A percentile compares a stretch with the other conserved stretches of the same genome.
Evolutionary conservation across 1,140 invertebrate genomes (phyloP).

Genomic region (Ctenoplectra terminalis): DNA sequence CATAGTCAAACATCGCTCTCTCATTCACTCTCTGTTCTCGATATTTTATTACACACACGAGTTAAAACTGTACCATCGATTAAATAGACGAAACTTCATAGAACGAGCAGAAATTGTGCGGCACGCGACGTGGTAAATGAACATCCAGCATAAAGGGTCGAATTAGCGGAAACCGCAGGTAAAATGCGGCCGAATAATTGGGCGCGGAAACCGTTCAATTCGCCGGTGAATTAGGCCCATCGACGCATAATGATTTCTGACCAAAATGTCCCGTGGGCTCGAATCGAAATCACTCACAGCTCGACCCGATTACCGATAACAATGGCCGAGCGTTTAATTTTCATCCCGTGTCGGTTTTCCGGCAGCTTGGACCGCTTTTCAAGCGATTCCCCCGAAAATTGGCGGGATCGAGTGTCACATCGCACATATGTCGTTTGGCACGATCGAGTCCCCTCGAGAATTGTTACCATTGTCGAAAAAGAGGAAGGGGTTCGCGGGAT

Average conservation of each 20-base stretch:
- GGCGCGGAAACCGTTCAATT: background rate
- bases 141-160: background rate
- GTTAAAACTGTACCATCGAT: no score
- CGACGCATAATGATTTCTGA: constrained; percentile 28
- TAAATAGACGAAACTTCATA: no score
- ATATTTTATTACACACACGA: no score
- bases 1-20: no score
- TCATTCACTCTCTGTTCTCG: no score
- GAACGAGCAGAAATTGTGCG: constrained; percentile 7
- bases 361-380: background rate
- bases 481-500: background rate
- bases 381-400: constrained; percentile 14
- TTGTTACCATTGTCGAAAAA: constrained; percentile 10
- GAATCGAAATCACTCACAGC: constrained; percentile 29
- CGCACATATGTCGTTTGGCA: constrained; percentile 33
- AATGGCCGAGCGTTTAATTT: constrained; percentile 20
- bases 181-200: constrained; percentile 29
- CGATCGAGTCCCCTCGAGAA: background rate
- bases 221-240: background rate
- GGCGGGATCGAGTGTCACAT: background rate
- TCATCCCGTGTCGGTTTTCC: background rate
- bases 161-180: background rate
- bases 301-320: constrained; percentile 12
- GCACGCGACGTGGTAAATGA: background rate
- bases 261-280: constrained; percentile 20